These are phyloP conservation scores for Campylomormyrus numenius DNA, from an alignment of 2,113 vertebrate genomes.

Conservation along the genomic window DNA sequence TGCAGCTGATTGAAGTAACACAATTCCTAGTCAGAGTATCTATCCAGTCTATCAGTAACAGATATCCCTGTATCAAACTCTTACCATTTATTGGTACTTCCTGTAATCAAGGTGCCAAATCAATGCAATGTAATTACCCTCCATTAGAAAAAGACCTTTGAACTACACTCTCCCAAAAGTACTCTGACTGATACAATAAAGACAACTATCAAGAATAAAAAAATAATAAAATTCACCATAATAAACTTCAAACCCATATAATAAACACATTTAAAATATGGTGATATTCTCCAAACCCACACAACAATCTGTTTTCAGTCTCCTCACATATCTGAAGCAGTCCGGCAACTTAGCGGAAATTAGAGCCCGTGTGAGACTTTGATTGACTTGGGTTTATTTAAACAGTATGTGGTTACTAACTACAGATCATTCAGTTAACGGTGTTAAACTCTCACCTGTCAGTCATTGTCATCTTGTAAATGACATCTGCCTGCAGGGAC, in stretches of 20 bases:
- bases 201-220: neutral
- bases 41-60: no score
- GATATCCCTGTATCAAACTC: no score
- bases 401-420: neutral
- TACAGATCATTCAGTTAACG: neutral
- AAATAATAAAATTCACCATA: neutral
- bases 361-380: neutral
- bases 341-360: neutral
- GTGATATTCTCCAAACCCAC: neutral
- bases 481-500: constrained; percentile 84
- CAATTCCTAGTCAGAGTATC: neutral
- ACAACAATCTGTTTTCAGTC: neutral
- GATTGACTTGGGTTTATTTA: neutral
- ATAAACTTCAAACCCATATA: neutral
- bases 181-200: neutral
- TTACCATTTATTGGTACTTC: no score
- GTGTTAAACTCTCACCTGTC: constrained; percentile 74
- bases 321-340: neutral
- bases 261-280: neutral
- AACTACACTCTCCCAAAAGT: no score
- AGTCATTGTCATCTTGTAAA: constrained; percentile 98
- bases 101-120: no score
- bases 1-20: neutral
- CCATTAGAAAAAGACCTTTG: no score
- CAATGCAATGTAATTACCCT: no score